Evolutionary conservation across 2,888 invertebrate genomes (phyloP).

Genomic region (Mylabris sibirica): DNA sequence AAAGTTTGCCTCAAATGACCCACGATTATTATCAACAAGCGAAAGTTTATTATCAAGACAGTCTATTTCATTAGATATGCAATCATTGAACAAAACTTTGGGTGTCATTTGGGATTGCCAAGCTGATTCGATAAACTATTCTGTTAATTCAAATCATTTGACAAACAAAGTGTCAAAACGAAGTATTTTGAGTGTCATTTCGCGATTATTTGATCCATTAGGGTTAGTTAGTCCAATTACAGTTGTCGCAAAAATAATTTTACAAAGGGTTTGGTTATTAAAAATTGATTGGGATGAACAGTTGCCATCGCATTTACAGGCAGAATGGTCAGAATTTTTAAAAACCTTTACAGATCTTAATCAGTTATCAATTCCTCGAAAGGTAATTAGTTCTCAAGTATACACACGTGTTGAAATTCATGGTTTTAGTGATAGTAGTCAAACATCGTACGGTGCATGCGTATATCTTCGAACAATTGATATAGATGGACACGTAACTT

Average conservation of each 20-base stretch:
- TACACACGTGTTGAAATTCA: constrained; percentile 35
- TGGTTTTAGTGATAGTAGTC: constrained; percentile 41
- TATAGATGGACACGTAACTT: not conserved
- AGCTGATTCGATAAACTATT: constrained; percentile 21
- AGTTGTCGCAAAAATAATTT: constrained; percentile 37
- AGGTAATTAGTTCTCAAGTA: constrained; percentile 13
- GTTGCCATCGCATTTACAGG: constrained; percentile 24
- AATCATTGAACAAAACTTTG: constrained; percentile 19
- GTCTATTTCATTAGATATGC: constrained; percentile 15
- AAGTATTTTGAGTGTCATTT: constrained; percentile 31
- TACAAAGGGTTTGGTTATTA: constrained; percentile 40
- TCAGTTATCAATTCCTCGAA: constrained; percentile 30
- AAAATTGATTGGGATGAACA: constrained; percentile 39
- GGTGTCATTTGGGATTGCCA: constrained; percentile 32
- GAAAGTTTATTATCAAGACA: not conserved
- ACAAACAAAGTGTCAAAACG: constrained; percentile 25
- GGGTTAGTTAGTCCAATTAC: constrained; percentile 37
- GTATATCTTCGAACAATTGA: constrained; percentile 32
- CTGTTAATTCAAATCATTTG: constrained; percentile 17
- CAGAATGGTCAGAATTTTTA: constrained; percentile 32
- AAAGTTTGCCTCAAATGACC: constrained; percentile 35
- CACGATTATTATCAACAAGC: not conserved
- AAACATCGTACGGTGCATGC: constrained; percentile 37
- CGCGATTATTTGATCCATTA: constrained; percentile 42
- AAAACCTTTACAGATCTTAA: constrained; percentile 20